Evolutionary conservation across 2,888 invertebrate species (phyloP).

Genomic region (Pardosa pseudoannulata): DNA sequence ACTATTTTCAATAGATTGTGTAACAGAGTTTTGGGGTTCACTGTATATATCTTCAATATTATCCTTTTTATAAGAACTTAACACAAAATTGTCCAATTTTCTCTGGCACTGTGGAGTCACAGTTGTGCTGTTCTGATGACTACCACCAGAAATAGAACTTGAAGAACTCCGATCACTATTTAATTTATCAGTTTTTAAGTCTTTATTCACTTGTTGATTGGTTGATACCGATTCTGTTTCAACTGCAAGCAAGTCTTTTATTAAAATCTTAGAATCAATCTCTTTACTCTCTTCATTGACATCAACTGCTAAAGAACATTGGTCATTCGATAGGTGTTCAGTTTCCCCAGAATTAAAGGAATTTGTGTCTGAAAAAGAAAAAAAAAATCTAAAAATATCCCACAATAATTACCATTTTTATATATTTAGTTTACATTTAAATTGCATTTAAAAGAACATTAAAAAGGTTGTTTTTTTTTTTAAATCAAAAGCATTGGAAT

Average conservation of each 20-base stretch:
- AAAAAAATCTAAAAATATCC: too few relatives aligned
- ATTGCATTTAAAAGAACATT: too few relatives aligned
- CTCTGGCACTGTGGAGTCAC: constrained; percentile 40
- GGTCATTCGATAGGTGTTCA: neutral
- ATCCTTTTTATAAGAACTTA: constrained; percentile 61
- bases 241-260: neutral
- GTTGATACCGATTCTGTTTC: neutral
- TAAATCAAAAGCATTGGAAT: too few relatives aligned
- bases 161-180: constrained; percentile 19
- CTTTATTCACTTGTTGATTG: neutral
- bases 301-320: neutral
- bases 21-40: neutral
- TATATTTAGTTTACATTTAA: too few relatives aligned
- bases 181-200: constrained; percentile 36
- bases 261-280: neutral
- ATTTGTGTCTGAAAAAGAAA: neutral
- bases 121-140: constrained; percentile 36
- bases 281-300: neutral
- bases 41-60: constrained; percentile 48
- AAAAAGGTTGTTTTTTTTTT: too few relatives aligned
- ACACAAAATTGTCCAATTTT: constrained; percentile 63
- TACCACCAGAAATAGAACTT: constrained; percentile 42
- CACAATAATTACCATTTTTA: too few relatives aligned
- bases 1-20: constrained; percentile 1
- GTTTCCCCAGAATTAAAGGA: neutral